Evolutionary conservation across 2,888 invertebrate species (phyloP).

Genomic region (Leucoma salicis): DNA sequence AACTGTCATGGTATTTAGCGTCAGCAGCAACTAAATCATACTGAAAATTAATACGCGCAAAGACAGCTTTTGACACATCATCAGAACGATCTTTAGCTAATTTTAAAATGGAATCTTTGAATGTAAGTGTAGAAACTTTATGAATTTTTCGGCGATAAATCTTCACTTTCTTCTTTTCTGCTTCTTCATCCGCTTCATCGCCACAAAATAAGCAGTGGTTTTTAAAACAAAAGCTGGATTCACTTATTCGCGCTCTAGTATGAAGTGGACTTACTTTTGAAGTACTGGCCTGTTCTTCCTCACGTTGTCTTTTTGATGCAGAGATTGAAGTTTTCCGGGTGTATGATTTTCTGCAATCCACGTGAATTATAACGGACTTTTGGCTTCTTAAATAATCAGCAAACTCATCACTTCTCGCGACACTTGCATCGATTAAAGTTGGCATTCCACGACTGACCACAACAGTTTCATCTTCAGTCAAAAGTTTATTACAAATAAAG

Average conservation of each 20-base stretch:
- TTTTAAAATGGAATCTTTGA: conserved; percentile 6
- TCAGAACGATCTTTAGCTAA: conserved; percentile 12
- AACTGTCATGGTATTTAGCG: conserved; percentile 5
- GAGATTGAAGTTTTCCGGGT: background rate
- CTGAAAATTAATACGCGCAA: conserved; percentile 7
- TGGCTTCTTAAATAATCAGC: conserved; percentile 8
- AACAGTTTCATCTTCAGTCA: conserved; percentile 9
- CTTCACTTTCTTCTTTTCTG: conserved; percentile 9
- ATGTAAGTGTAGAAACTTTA: conserved; percentile 9
- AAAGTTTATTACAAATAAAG: conserved; percentile 7
- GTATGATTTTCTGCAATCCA: background rate
- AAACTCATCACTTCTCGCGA: conserved; percentile 12
- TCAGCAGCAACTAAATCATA: conserved; percentile 12
- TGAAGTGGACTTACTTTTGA: background rate
- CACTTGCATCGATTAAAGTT: conserved; percentile 14
- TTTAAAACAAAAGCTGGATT: conserved; percentile 7
- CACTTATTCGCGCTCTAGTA: background rate
- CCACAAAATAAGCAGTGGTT: conserved; percentile 10
- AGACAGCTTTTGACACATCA: conserved; percentile 6
- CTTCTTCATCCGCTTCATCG: conserved; percentile 12
- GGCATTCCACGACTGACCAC: conserved; percentile 12
- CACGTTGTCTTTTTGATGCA: no score
- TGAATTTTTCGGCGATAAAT: conserved; percentile 6
- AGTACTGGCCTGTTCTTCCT: background rate
- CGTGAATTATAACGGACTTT: conserved; percentile 11